Base-by-base conservation (phyloP, 2,797 vertebrate species). In the Phataginus tricuspis region DNA sequence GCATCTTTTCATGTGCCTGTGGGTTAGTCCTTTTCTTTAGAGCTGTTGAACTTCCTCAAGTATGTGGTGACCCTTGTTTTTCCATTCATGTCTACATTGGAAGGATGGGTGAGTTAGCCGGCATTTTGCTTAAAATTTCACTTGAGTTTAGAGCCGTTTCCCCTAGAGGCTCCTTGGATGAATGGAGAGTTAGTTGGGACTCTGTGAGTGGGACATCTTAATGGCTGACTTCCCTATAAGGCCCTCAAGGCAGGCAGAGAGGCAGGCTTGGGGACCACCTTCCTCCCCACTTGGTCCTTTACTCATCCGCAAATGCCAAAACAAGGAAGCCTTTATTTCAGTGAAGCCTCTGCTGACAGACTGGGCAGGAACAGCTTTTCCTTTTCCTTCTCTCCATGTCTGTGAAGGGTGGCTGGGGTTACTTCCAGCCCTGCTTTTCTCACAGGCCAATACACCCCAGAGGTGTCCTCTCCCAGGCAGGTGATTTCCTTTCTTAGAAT, bases 1-100 rank as follows among this genome's bases (percentile, higher is more conserved):
- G 45, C 45, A 45, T 45, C 45, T 45, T 45, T 45, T 45, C 45
- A 45, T 12, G 45, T 45, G 45, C 45, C 45, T 45, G 45, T 45
- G 45, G 45, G 45, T 66, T 83, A 80, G 61, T 82, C 18, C 57
- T 87, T 88, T 91, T 59, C 63, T 86, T 86, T 68, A 74, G 25
- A 86, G 31, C 51, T 74, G 25, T 66, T 87, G 66, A 90, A 77
- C 80, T 87, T 85, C 55, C 77, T 91, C 55, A 88, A 75, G 25
- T 84, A 39, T 51, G n/a, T 92, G 51, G 14, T 82, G 45, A 59
- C 49, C 10, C n/a, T 84, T 86, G 21, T n/a, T 45, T 96, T 95
- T 77, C 14, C 18, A 45, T 31, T 61, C 57, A 86, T 29, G 18
- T 19, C 42, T 84, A 1, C 42, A 12, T 90, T 80, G 66, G 53